Evolutionary conservation across 1,140 invertebrate genomes (phyloP).

Genomic region (Drosophila sulfurigaster): DNA sequence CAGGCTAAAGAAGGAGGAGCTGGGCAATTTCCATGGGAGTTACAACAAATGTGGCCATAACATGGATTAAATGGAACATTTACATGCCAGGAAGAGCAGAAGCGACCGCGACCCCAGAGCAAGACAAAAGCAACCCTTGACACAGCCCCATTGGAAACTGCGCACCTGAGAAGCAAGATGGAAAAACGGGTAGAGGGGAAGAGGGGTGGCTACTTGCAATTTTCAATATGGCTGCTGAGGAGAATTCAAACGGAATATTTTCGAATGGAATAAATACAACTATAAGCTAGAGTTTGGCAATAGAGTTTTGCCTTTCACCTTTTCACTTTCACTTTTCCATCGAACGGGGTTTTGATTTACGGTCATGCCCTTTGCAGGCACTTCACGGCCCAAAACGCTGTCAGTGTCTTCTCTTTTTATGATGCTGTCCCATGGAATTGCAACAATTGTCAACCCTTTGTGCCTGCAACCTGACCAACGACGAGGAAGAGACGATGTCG

Average conservation of each 20-base stretch:
- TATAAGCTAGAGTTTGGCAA: neutral
- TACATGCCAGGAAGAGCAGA: conserved; percentile 62
- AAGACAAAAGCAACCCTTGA: conserved; percentile 36
- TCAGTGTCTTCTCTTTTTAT: conserved; percentile 51
- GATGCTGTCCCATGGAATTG: conserved; percentile 61
- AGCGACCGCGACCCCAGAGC: conserved; percentile 35
- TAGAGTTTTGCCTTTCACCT: conserved; percentile 15
- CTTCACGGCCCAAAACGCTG: conserved; percentile 10
- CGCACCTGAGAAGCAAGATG: conserved; percentile 2
- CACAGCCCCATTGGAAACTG: conserved; percentile 18
- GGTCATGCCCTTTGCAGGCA: conserved; percentile 33
- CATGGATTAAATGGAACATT: conserved; percentile 72
- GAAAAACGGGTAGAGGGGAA: conserved; percentile 32
- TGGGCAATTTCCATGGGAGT: conserved; percentile 64
- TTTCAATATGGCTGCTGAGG: conserved; percentile 57
- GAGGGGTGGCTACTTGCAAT: conserved; percentile 42
- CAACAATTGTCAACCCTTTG: conserved; percentile 83
- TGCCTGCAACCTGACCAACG: conserved; percentile 66
- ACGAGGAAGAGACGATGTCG: conserved; percentile 30
- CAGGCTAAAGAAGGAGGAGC: conserved; percentile 38
- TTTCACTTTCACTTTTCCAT: conserved; percentile 56
- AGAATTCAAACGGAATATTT: conserved; percentile 1
- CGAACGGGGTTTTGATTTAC: conserved; percentile 68
- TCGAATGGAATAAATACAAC: conserved; percentile 17
- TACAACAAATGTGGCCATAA: conserved; percentile 70